A percentile compares a stretch with the other conserved stretches of the same genome.
These are phyloP conservation scores for Formica selysi DNA, from an alignment of 1,140 invertebrate species.

Conservation along the genomic window DNA sequence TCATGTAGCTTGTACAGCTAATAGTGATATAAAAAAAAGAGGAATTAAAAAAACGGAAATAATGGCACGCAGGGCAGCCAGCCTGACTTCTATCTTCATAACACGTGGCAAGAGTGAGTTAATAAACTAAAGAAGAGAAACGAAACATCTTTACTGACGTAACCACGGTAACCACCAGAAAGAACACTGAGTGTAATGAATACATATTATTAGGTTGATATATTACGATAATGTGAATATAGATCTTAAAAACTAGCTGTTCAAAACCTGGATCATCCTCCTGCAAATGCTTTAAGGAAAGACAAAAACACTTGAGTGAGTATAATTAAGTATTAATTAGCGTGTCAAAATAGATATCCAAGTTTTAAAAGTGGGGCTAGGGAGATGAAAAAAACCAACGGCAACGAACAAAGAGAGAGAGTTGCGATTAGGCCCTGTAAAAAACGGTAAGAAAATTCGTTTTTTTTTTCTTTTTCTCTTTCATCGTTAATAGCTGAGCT, in stretches of 20 bases:
- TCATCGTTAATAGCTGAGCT: constrained; percentile 81
- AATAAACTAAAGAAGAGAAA: constrained; percentile 81
- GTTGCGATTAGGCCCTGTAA: constrained; percentile 80
- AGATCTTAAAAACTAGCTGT: constrained; percentile 85
- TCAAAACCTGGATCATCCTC: constrained; percentile 87
- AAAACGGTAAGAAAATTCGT: constrained; percentile 79
- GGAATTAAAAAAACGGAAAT: constrained; percentile 37
- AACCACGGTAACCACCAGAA: constrained; percentile 83
- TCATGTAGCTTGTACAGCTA: constrained; percentile 11
- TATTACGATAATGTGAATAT: constrained; percentile 80
- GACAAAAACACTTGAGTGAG: constrained; percentile 84
- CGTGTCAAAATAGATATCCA: constrained; percentile 77
- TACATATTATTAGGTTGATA: constrained; percentile 82
- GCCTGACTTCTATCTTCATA: constrained; percentile 79
- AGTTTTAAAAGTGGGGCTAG: constrained; percentile 65
- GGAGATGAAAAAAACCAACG: constrained; percentile 71
- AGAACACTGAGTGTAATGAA: constrained; percentile 83
- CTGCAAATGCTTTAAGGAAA: constrained; percentile 86
- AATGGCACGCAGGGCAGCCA: constrained; percentile 69
- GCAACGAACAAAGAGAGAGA: constrained; percentile 78
- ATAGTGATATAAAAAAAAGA: constrained; percentile 10
- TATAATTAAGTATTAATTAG: constrained; percentile 81
- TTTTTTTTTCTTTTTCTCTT: constrained; percentile 66
- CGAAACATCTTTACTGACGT: constrained; percentile 81
- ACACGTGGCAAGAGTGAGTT: constrained; percentile 82